Conservation (phyloP, 2,888 invertebrate genomes). For the Galeopsomyia nigrocyanea region DNA sequence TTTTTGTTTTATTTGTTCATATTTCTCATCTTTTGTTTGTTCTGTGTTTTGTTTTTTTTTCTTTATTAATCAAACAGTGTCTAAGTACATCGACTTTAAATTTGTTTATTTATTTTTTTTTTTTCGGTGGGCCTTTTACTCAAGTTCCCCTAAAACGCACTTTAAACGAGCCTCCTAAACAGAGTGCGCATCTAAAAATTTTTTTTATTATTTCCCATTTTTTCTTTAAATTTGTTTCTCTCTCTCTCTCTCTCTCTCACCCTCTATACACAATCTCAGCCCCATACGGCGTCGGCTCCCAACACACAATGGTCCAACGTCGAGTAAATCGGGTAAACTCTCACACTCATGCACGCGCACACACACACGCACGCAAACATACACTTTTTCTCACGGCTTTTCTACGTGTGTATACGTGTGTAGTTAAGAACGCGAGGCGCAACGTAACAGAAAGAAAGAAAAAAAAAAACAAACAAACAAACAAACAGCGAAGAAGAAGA, state of each 20-base stretch:
- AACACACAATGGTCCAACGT: constrained; percentile 41
- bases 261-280: constrained; percentile 35
- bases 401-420: constrained; percentile 6
- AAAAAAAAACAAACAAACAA: constrained; percentile 13
- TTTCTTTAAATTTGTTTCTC: constrained; percentile 34
- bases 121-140: constrained; percentile 34
- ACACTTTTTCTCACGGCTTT: constrained; percentile 15
- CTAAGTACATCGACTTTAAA: constrained; percentile 49
- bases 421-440: constrained; percentile 21
- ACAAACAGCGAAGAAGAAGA: background rate
- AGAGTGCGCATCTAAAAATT: constrained; percentile 47
- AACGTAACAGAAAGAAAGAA: constrained; percentile 31
- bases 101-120: constrained; percentile 4
- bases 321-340: constrained; percentile 38
- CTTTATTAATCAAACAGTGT: constrained; percentile 47
- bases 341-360: too few relatives aligned
- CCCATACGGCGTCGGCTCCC: constrained; percentile 18
- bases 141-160: constrained; percentile 48
- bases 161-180: constrained; percentile 47
- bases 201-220: constrained; percentile 31
- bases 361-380: too few relatives aligned
- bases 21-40: background rate
- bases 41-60: constrained; percentile 33
- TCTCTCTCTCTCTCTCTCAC: constrained; percentile 21
- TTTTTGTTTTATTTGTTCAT: background rate